Conservation (phyloP, 2,113 vertebrate genomes). For the Piprites chloris region DNA sequence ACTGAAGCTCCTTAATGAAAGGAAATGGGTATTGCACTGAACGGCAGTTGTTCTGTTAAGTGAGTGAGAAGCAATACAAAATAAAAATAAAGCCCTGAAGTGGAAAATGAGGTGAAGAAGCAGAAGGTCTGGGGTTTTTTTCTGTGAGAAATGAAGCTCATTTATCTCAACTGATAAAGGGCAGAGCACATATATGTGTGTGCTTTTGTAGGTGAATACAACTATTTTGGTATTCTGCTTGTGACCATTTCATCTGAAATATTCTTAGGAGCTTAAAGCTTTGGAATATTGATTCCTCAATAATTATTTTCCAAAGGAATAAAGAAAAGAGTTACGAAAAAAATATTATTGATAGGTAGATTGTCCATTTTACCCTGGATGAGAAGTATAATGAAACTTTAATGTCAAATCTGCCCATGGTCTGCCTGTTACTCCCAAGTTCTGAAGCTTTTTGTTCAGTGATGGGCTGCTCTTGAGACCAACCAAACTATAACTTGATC, state of each 20-base stretch:
- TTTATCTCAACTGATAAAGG: not conserved
- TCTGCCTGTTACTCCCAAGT: fast-evolving
- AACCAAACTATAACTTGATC: not conserved
- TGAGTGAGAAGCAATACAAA: not conserved
- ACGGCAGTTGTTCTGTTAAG: not conserved
- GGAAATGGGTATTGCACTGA: not conserved
- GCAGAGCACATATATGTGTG: too few relatives aligned
- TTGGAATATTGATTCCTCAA: not conserved
- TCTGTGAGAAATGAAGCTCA: not conserved
- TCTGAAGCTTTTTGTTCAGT: not conserved
- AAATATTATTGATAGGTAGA: not conserved
- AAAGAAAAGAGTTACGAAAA: not conserved
- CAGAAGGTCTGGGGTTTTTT: not conserved
- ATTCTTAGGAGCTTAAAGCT: not conserved
- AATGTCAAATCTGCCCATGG: not conserved
- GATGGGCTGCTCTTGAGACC: not conserved
- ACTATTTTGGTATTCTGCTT: not conserved
- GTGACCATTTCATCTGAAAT: not conserved
- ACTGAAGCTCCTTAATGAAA: not conserved
- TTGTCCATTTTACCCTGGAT: not conserved
- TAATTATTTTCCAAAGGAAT: not conserved
- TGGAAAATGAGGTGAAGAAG: not conserved
- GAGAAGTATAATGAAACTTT: not conserved
- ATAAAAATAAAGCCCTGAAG: not conserved
- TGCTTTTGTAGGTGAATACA: too few relatives aligned